These are phyloP conservation scores for Antigone vipio DNA, from an alignment of 2,113 vertebrate genomes.

Conservation along the genomic window DNA sequence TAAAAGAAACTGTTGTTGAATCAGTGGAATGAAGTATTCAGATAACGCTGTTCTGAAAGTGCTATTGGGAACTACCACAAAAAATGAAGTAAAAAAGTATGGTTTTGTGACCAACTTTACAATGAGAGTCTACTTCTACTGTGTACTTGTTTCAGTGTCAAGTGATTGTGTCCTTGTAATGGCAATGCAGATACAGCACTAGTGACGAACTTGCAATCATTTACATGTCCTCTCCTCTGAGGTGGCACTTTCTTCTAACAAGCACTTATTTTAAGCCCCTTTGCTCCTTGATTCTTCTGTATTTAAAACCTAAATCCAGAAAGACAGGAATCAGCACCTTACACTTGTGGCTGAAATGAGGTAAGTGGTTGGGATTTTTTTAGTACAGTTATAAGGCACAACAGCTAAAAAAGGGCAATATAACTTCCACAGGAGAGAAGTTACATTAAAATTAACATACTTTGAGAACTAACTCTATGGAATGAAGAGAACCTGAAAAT, in stretches of 20 bases:
- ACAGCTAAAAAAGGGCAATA: neutral
- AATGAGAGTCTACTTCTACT: neutral
- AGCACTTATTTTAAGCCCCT: neutral
- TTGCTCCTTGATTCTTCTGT: neutral
- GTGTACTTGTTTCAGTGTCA: neutral
- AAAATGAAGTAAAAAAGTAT: neutral
- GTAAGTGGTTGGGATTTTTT: neutral
- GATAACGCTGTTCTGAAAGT: neutral
- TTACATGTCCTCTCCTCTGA: neutral
- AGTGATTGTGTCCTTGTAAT: neutral
- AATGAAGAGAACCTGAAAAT: neutral
- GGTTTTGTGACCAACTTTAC: neutral
- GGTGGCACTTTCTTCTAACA: neutral
- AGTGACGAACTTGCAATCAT: neutral
- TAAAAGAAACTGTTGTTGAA: neutral
- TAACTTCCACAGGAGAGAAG: neutral
- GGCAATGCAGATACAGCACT: neutral
- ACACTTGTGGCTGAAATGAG: neutral
- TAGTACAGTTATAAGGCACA: neutral
- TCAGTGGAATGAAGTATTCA: neutral
- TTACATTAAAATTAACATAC: neutral
- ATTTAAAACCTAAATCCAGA: neutral
- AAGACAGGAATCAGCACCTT: neutral
- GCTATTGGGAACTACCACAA: neutral
- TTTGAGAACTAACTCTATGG: neutral